Base-by-base conservation (phyloP, 2,888 invertebrate genomes). In the Punctoribates punctum region DNA sequence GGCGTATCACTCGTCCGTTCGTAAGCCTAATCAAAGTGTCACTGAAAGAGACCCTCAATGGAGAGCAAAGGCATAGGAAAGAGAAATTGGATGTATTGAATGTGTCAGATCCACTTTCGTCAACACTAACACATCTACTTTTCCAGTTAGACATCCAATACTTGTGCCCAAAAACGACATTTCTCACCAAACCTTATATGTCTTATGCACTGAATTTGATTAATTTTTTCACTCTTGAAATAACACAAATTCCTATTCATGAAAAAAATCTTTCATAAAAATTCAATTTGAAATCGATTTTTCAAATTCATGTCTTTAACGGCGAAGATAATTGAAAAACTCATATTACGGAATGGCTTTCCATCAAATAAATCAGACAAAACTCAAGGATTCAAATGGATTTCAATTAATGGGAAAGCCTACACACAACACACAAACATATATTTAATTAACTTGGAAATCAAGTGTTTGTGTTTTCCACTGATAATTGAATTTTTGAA, bases 11-110 rank as follows among this genome's bases (percentile, higher is more conserved):
- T 23, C 20, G 62, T 62, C 27, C 27, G 62, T 29, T 62, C 27
- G 17, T 65, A 65, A 65, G 65, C 65, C 65, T 65, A 65, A 65
- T 65, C 65, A 65, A 65, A 29, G 65, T 65, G 65, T 65, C 65
- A 65, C 23, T 34, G 34, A 65, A 38, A 65, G 13, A 65, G 65
- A 65, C 11, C 34, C n/a, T 5, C n/a, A 65, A 65, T 34, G n/a
- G 65, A 65, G 65, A 65, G 57, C 23, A 65, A 13, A 57, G 51
- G 34, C 34, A 34, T 20, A 51, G n/a, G 20, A 51, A 11, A 65
- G 34, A 65, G 65, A 25, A 29, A 65, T 65, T 65, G 34, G 34
- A 65, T 34, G 65, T 65, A 25, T 57, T 57, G 57, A 23, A 25
- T 57, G 54, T 54, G 65, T 65, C 65, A 34, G n/a, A 65, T 34